Evolutionary conservation across 2,888 invertebrate genomes (phyloP).

Genomic region (Hermodice carunculata): DNA sequence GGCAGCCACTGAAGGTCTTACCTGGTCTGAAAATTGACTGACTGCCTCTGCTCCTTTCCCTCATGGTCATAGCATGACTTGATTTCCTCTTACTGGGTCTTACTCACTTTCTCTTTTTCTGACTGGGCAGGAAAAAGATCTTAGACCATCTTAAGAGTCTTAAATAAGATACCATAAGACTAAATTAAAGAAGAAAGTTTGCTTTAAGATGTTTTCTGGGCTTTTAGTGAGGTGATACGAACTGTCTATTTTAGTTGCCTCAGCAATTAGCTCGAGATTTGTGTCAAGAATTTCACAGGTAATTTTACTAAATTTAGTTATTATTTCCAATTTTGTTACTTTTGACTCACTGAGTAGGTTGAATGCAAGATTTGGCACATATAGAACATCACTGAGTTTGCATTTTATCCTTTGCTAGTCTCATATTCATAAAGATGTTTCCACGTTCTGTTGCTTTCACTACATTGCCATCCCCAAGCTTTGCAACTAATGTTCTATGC

Average conservation of each 20-base stretch:
- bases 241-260: slow-evolving; percentile 1
- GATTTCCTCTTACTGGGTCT: too few species aligned
- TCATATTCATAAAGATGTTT: not conserved
- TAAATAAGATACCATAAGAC: too few species aligned
- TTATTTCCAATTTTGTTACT: not conserved
- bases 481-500: not conserved
- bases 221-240: too few species aligned
- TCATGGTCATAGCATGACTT: too few species aligned
- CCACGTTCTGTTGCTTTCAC: slow-evolving; percentile 15
- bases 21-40: too few species aligned
- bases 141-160: too few species aligned
- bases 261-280: slow-evolving; percentile 3
- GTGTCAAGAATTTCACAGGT: slow-evolving; percentile 8
- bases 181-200: too few species aligned
- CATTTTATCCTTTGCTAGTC: not conserved
- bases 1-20: too few species aligned
- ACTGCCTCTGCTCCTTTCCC: too few species aligned
- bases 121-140: too few species aligned
- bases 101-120: too few species aligned
- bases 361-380: slow-evolving; percentile 12
- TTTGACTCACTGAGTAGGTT: slow-evolving; percentile 20
- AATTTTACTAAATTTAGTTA: slow-evolving; percentile 1
- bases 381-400: slow-evolving; percentile 13
- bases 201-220: too few species aligned
- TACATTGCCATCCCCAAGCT: slow-evolving; percentile 14